Percentiles rank a stretch among this genome's conserved stretches.
phyloP scores from a whole-genome alignment of 1,140 invertebrate species.

The Antheraea mylitta region DNA sequence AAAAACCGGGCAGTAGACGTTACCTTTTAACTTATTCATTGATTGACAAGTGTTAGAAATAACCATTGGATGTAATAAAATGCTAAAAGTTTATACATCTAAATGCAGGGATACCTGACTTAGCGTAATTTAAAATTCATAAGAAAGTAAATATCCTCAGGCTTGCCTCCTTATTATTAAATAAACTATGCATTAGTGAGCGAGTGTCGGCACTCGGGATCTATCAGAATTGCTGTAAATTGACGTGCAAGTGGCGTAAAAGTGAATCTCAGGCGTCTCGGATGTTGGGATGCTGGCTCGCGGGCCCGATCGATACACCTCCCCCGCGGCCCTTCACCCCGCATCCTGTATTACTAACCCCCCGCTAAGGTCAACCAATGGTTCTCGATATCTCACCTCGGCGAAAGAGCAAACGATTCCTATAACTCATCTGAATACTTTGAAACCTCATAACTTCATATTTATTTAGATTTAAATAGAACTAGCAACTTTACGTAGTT shows the following conservation, averaged over 20 bases:
- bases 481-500: no score
- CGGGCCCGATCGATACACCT: conserved; percentile 34
- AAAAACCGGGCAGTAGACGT: no score
- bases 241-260: conserved; percentile 46
- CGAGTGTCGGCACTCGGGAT: conserved; percentile 23
- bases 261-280: conserved; percentile 39
- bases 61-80: no score
- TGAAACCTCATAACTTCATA: no score
- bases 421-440: background rate
- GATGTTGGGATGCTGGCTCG: conserved; percentile 29
- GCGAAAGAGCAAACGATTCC: background rate
- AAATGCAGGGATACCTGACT: no score
- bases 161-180: conserved; percentile 11
- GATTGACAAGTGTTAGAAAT: no score
- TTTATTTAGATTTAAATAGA: no score
- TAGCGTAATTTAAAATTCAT: background rate
- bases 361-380: conserved; percentile 18
- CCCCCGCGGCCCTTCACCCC: conserved; percentile 1
- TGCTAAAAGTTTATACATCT: no score
- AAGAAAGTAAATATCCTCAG: background rate
- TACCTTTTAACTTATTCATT: no score
- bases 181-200: conserved; percentile 20
- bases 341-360: conserved; percentile 3
- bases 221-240: conserved; percentile 40
- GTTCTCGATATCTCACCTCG: conserved; percentile 15